Evolutionary conservation across 2,797 vertebrate species (phyloP).

Genomic region (Characodon lateralis): DNA sequence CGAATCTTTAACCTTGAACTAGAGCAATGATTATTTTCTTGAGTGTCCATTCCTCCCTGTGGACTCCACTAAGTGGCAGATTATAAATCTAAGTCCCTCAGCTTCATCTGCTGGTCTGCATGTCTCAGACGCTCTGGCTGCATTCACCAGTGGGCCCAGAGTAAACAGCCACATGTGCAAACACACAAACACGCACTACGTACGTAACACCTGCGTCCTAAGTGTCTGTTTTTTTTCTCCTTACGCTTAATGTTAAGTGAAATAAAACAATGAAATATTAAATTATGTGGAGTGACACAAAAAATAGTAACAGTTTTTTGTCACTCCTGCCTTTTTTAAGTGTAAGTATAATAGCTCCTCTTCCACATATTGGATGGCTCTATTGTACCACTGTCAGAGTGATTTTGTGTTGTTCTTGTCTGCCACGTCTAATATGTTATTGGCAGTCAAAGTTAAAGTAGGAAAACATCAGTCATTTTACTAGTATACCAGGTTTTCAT

Average conservation of each 20-base stretch:
- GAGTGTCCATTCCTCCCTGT: conserved; percentile 50
- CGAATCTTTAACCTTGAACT: conserved; percentile 52
- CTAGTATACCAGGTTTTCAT: conserved; percentile 28
- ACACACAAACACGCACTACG: conserved; percentile 19
- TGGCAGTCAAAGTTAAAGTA: not conserved
- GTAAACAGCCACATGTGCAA: conserved; percentile 63
- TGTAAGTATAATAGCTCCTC: conserved; percentile 39
- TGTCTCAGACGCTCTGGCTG: conserved; percentile 72
- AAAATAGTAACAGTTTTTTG: conserved; percentile 11
- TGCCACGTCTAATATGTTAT: not conserved
- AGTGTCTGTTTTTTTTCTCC: conserved; percentile 36
- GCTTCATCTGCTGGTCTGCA: conserved; percentile 60
- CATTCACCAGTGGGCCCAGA: conserved; percentile 67
- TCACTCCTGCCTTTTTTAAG: conserved; percentile 22
- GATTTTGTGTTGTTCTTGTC: conserved; percentile 31
- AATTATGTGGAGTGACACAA: conserved; percentile 14
- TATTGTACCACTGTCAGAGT: conserved; percentile 50
- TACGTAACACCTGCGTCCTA: conserved; percentile 37
- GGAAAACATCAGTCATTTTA: not conserved
- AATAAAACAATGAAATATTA: conserved; percentile 5
- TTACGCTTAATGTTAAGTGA: conserved; percentile 10
- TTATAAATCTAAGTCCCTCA: conserved; percentile 69
- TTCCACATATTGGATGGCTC: conserved; percentile 49
- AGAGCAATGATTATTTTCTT: conserved; percentile 36
- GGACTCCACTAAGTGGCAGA: conserved; percentile 50